These are phyloP conservation scores for Laterallus jamaicensis DNA, from an alignment of 2,113 vertebrate species.

Conservation along the genomic window DNA sequence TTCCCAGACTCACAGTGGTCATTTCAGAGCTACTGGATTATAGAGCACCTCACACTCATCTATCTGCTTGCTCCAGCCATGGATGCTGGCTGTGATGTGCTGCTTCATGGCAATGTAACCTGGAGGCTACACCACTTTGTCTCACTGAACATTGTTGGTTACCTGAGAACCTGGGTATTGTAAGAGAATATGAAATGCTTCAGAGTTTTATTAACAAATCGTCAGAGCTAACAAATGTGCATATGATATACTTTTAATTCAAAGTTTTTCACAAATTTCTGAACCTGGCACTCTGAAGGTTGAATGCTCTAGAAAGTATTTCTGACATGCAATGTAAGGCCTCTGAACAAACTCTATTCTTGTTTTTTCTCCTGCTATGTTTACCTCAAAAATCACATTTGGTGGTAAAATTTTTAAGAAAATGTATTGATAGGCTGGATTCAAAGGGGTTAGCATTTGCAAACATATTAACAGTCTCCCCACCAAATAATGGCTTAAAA, in stretches of 20 bases:
- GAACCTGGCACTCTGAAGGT: not conserved
- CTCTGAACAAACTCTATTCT: not conserved
- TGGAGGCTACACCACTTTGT: not conserved
- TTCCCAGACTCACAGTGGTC: not conserved
- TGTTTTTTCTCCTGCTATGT: not conserved
- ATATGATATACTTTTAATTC: not conserved
- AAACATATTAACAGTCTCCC: not conserved
- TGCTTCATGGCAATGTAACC: not conserved
- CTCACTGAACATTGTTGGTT: not conserved
- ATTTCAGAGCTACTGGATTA: not conserved
- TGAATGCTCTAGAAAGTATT: not conserved
- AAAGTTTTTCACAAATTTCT: not conserved
- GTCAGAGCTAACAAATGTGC: not conserved
- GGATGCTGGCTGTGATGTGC: rapidly evolving
- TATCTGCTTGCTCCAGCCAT: not conserved
- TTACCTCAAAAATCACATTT: not conserved
- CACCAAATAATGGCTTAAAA: not conserved
- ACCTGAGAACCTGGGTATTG: not conserved
- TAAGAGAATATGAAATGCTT: not conserved
- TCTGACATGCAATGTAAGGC: not conserved
- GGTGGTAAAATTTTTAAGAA: not conserved
- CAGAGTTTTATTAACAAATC: not conserved
- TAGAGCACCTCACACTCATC: not conserved
- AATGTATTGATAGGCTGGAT: not conserved
- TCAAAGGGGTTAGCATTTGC: not conserved